Evolutionary conservation across 2,113 vertebrate species (phyloP).

Genomic region (Onychostruthus taczanowskii): DNA sequence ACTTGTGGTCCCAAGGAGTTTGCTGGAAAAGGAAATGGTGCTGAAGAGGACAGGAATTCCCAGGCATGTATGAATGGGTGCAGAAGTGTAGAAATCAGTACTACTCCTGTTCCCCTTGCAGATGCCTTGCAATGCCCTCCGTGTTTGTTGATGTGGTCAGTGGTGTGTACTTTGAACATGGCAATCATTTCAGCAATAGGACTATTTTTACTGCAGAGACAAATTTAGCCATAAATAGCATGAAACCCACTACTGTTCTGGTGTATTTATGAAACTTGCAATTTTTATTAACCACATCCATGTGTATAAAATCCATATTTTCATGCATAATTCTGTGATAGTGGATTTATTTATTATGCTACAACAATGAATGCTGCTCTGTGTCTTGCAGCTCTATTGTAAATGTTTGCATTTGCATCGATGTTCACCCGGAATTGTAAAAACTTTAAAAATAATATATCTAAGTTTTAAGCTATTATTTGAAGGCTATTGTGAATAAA

Average conservation of each 20-base stretch:
- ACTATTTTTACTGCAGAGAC: background rate
- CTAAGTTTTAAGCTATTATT: background rate
- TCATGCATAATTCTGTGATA: background rate
- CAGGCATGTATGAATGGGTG: background rate
- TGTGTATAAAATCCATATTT: background rate
- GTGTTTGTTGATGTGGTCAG: background rate
- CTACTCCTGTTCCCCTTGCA: background rate
- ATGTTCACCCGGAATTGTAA: background rate
- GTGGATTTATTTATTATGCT: background rate
- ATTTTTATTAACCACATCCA: background rate
- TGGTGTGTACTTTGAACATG: background rate
- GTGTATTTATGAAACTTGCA: background rate
- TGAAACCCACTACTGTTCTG: background rate
- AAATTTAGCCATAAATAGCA: background rate
- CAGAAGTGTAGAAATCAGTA: background rate
- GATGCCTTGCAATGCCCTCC: background rate
- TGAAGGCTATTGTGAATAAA: background rate
- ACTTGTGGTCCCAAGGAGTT: background rate
- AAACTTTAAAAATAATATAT: background rate
- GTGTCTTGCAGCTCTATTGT: background rate
- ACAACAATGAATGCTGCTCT: background rate
- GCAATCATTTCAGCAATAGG: background rate
- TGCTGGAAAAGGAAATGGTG: background rate
- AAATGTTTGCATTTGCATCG: background rate
- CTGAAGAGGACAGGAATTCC: background rate